Conservation (phyloP, 2,113 vertebrate genomes). For the Dryoscopus gambensis region DNA sequence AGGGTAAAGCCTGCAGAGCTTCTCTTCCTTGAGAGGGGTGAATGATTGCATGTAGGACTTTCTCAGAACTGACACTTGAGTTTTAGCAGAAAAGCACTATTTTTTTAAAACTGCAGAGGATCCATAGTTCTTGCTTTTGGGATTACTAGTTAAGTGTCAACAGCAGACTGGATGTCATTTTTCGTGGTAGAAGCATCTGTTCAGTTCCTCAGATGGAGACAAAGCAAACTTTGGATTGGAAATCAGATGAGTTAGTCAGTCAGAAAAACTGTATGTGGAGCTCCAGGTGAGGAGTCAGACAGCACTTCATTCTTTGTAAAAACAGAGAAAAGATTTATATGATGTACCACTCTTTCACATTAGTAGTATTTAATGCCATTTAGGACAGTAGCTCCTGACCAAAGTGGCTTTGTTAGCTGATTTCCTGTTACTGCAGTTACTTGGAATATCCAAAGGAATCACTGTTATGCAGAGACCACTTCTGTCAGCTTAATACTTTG, state of each 20-base stretch:
- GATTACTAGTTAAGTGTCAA: not conserved
- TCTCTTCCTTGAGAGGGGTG: not conserved
- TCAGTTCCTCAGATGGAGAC: not conserved
- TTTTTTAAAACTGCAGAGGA: not conserved
- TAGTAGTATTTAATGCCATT: not conserved
- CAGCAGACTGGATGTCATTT: constrained; percentile 30
- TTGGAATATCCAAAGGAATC: not conserved
- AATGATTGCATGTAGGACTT: not conserved
- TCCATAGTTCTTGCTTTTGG: not conserved
- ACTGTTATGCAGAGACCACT: not conserved
- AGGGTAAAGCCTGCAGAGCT: not conserved
- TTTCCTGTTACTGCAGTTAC: not conserved
- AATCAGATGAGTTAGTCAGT: not conserved
- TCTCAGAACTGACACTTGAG: not conserved
- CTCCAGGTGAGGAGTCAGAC: not conserved
- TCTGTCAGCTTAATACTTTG: not conserved
- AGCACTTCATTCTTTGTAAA: not conserved
- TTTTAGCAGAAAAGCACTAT: not conserved
- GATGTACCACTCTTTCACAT: not conserved
- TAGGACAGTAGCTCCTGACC: not conserved
- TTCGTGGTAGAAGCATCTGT: not conserved
- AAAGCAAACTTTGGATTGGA: constrained; percentile 12
- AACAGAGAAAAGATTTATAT: not conserved
- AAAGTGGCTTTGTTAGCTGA: not conserved
- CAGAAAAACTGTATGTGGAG: not conserved